Evolutionary conservation across 2,888 invertebrate genomes (phyloP), one percentile per base, ranked within the genome.

Genomic region (Oxycera nigricornis): DNA sequence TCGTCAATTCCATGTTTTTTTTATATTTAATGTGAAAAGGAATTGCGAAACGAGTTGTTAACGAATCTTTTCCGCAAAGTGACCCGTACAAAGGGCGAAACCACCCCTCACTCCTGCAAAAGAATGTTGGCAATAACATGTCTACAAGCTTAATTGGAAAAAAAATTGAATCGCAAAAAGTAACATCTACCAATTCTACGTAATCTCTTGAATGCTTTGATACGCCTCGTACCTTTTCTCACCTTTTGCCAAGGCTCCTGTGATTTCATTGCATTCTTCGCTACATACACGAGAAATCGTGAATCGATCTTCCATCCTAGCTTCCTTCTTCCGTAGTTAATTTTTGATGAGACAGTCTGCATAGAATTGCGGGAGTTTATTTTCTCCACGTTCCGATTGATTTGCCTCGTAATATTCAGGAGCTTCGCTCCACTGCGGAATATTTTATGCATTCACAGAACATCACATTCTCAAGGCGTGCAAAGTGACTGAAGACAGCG

Each of bases 311-410:
- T 22, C 52, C 52, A 55, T 22, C 22, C 7, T 55, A 22, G 52
- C 22, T 55, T 35, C 52, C 52, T 55, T 22, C 24, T 22, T 4
- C 7, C 2, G 20, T 50, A 6, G 46, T 55, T 55, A 55, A 55
- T 55, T 55, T 55, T 55, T 55, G 7, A 55, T 55, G 52, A 55
- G 52, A 55, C 20, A 22, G 24, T 20, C 52, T 55, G 17, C 52
- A 2, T 3, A 7, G 52, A 55, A 55, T 55, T 55, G 52, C 52
- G 7, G 2, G 52, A 20, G 52, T 22, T 20, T 55, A 55, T 55
- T 55, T 55, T 24, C 24, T 24, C 24, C 4, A 24, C 52, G 52
- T 55, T 55, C 4, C 52, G 22, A 55, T 55, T 55, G 52, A 55
- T 55, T 55, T 55, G 24, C 24, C 7, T 55, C 46, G 3, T 46